Evolutionary conservation across 35 echinoderm and acorn worm genomes (phyloP).

Genomic region (Chiridota heheva): DNA sequence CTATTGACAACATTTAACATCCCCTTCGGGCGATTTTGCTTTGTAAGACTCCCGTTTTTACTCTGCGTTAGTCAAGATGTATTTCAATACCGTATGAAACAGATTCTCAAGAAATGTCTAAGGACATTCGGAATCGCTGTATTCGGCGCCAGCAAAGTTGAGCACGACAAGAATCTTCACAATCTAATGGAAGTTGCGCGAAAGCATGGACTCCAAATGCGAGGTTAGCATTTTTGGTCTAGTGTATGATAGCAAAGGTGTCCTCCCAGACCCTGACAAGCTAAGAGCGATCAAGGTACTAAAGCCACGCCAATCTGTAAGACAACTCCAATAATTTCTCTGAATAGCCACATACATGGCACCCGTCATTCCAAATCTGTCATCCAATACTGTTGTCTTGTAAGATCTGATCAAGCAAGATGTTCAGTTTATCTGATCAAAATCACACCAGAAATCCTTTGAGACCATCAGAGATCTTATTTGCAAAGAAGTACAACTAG

Average conservation of each 20-base stretch:
- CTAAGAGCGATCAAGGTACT: conserved; percentile 22
- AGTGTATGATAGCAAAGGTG: conserved; percentile 25
- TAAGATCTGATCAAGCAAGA: no score
- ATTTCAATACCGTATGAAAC: conserved; percentile 59
- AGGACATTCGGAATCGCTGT: conserved; percentile 67
- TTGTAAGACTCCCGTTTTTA: conserved; percentile 53
- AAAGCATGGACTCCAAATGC: conserved; percentile 51
- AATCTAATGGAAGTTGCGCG: conserved; percentile 38
- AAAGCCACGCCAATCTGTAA: background rate
- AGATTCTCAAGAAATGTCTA: conserved; percentile 54
- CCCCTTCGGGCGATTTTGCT: conserved; percentile 63
- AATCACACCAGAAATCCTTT: conserved; percentile 23
- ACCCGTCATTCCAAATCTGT: no score
- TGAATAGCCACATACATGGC: conserved; percentile 29
- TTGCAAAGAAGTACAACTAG: conserved; percentile 19
- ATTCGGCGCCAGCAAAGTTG: conserved; percentile 21
- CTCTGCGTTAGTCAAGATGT: conserved; percentile 47
- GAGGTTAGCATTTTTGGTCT: conserved; percentile 64
- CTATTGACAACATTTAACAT: conserved; percentile 26
- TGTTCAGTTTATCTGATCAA: no score
- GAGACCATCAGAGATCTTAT: conserved; percentile 33
- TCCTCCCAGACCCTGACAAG: conserved; percentile 48
- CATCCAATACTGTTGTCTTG: no score
- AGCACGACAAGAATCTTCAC: conserved; percentile 51
- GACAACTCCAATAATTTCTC: conserved; percentile 30